These are phyloP conservation scores for Euura lappo DNA, from an alignment of 1,140 invertebrate species.

Conservation along the genomic window DNA sequence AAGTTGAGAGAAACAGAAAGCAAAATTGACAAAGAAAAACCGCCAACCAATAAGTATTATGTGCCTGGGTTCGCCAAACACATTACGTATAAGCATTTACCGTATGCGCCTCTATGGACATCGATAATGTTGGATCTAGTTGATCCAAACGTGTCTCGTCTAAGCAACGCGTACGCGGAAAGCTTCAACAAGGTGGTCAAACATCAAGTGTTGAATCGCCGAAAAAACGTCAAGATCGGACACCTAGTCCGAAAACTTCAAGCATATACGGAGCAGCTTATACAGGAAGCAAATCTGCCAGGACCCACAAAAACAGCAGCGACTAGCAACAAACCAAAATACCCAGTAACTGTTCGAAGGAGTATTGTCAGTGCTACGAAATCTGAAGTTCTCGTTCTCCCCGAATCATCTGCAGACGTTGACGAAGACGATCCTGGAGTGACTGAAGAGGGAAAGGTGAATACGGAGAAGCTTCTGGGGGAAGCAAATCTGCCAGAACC, in stretches of 20 bases:
- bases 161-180: constrained; percentile 24
- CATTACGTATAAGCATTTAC: constrained; percentile 13
- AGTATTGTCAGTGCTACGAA: neutral
- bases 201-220: neutral
- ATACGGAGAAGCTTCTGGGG: neutral
- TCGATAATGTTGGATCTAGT: constrained; percentile 14
- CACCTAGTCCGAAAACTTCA: constrained; percentile 14
- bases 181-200: constrained; percentile 14
- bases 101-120: constrained; percentile 20
- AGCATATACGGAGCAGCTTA: constrained; percentile 4
- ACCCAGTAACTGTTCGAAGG: constrained; percentile 13
- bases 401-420: neutral
- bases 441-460: neutral
- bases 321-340: constrained; percentile 15
- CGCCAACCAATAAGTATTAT: constrained; percentile 17
- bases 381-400: constrained; percentile 6
- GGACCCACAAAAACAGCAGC: constrained; percentile 9
- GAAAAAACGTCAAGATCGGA: constrained; percentile 12
- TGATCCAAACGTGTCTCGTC: constrained; percentile 20
- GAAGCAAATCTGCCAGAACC: neutral
- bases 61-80: constrained; percentile 17
- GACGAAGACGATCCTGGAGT: neutral
- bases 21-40: neutral
- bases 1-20: constrained; percentile 12
- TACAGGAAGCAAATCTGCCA: neutral